Evolutionary conservation across 2,797 vertebrate genomes (phyloP).

Genomic region (Calcarius lapponicus): DNA sequence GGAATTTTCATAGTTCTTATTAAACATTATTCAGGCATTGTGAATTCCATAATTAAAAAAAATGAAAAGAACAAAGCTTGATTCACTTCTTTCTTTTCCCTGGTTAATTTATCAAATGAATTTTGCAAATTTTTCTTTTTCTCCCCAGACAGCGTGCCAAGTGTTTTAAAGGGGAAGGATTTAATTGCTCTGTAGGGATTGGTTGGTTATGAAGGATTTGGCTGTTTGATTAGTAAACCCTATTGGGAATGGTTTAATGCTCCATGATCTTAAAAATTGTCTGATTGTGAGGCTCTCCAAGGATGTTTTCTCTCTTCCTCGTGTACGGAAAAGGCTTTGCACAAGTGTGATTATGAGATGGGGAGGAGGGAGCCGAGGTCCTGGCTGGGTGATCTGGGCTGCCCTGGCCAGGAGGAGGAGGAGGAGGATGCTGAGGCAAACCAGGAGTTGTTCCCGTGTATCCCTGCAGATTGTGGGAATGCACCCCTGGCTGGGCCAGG

Average conservation of each 20-base stretch:
- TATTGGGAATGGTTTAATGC: slow-evolving; percentile 99
- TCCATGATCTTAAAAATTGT: slow-evolving; percentile 98
- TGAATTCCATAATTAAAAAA: slow-evolving; percentile 89
- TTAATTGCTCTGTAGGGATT: slow-evolving; percentile 99
- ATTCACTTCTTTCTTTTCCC: slow-evolving; percentile 87
- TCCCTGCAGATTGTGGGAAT: background rate
- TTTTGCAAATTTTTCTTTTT: slow-evolving; percentile 88
- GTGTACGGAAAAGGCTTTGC: slow-evolving; percentile 84
- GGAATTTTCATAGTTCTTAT: slow-evolving; percentile 82
- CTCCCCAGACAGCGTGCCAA: slow-evolving; percentile 95
- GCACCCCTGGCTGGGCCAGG: background rate
- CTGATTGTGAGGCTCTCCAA: slow-evolving; percentile 94
- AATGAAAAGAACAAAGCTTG: slow-evolving; percentile 89
- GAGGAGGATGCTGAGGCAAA: background rate
- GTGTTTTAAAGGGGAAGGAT: slow-evolving; percentile 99
- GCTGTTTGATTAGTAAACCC: slow-evolving; percentile 99
- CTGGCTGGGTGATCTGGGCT: slow-evolving; percentile 13
- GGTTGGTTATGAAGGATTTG: slow-evolving; percentile 99
- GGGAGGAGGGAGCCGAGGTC: slow-evolving; percentile 18
- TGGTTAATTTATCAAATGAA: slow-evolving; percentile 96
- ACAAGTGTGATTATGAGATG: slow-evolving; percentile 85
- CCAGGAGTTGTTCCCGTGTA: accelerated
- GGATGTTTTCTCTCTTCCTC: slow-evolving; percentile 82
- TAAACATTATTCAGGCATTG: slow-evolving; percentile 88
- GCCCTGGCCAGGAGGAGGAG: background rate